A percentile compares a stretch with the other conserved stretches of the same genome.
These are phyloP conservation scores for Drosophila setosimentum DNA, from an alignment of 2,888 invertebrate genomes.

Conservation along the genomic window DNA sequence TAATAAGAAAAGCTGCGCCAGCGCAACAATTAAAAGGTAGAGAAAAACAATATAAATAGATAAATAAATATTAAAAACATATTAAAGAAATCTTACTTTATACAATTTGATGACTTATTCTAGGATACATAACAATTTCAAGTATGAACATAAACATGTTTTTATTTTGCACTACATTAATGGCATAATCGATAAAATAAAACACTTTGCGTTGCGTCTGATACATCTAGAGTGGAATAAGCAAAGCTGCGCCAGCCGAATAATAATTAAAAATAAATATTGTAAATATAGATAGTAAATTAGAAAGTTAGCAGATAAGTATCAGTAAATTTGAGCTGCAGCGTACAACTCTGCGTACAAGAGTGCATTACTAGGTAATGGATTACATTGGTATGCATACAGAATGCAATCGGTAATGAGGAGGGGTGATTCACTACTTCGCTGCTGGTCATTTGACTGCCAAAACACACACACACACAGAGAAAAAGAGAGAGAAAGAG, in stretches of 20 bases:
- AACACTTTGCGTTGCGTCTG: not conserved
- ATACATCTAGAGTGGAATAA: not conserved
- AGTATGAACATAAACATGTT: not conserved
- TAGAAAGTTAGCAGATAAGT: not conserved
- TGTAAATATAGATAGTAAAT: not conserved
- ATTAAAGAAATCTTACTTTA: not conserved
- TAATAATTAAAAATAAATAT: not conserved
- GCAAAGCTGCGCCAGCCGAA: not conserved
- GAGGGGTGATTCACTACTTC: not conserved
- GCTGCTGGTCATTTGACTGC: slow-evolving; percentile 13
- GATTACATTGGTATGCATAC: not conserved
- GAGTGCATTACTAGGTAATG: not conserved
- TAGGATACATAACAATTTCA: not conserved
- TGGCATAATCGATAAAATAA: not conserved
- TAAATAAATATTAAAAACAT: not conserved
- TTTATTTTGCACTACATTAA: not conserved
- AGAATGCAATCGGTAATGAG: not conserved
- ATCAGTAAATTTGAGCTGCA: not conserved
- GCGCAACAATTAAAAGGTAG: not conserved
- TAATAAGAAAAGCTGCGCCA: not conserved
- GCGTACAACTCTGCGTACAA: rapidly evolving
- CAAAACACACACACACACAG: slow-evolving; percentile 8
- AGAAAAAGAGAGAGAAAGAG: not conserved
- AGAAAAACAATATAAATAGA: not conserved
- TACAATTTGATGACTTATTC: not conserved